These are phyloP conservation scores for Zaprionus nigranus DNA, from an alignment of 1,140 invertebrate species.

Conservation along the genomic window DNA sequence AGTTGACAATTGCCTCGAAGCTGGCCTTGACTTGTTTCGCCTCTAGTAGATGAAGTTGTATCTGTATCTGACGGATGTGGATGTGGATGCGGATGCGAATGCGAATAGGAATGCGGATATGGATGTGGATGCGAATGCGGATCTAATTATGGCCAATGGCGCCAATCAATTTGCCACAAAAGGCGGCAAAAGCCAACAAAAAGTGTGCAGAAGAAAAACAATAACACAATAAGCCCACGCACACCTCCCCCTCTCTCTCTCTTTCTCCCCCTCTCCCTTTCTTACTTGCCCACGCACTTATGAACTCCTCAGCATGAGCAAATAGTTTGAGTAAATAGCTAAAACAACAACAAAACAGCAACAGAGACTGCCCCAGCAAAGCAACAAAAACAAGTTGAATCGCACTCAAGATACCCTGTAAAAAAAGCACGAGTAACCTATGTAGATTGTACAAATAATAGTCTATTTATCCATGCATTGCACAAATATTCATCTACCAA, in stretches of 20 bases:
- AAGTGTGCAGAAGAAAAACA: constrained; percentile 13
- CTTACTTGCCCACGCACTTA: constrained; percentile 1
- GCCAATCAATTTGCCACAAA: constrained; percentile 31
- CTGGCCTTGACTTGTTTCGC: constrained; percentile 5
- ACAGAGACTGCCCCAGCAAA: constrained; percentile 23
- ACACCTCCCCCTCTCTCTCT: background rate
- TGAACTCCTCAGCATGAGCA: constrained; percentile 23
- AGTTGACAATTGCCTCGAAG: background rate
- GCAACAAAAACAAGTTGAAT: background rate
- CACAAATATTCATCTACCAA: no score
- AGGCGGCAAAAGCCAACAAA: constrained; percentile 29
- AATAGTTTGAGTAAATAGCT: constrained; percentile 49
- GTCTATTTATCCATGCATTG: no score
- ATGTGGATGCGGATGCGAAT: background rate
- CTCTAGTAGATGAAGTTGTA: background rate
- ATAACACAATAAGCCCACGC: constrained; percentile 6
- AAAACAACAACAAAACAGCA: constrained; percentile 30
- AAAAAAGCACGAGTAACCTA: background rate
- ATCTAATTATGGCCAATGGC: constrained; percentile 23
- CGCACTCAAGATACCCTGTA: background rate
- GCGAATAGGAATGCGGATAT: background rate
- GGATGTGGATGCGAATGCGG: background rate
- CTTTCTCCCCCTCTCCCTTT: background rate
- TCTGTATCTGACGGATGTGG: background rate
- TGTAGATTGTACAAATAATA: no score